These are phyloP conservation scores for Dipus sagitta DNA, from an alignment of 2,797 vertebrate genomes.

Conservation along the genomic window DNA sequence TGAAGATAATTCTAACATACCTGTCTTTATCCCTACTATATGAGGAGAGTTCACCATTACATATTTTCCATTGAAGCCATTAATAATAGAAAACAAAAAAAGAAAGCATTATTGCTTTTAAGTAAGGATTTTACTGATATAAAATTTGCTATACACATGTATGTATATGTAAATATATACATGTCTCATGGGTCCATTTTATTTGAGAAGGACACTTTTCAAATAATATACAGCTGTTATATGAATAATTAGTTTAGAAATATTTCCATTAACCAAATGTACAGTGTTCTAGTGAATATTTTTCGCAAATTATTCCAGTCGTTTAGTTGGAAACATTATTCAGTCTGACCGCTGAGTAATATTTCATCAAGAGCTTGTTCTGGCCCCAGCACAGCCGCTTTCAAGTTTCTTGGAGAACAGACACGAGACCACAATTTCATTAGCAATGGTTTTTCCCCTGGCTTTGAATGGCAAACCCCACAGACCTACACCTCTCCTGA, in stretches of 20 bases:
- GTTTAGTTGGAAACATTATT: constrained; percentile 18
- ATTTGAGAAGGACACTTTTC: constrained; percentile 37
- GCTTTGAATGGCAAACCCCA: background rate
- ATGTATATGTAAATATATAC: background rate
- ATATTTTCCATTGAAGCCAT: constrained; percentile 14
- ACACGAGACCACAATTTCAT: background rate
- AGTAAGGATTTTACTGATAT: constrained; percentile 11
- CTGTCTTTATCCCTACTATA: background rate
- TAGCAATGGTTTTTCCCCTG: background rate
- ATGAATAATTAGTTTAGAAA: constrained; percentile 3
- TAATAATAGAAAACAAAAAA: constrained; percentile 35
- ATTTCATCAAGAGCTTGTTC: background rate
- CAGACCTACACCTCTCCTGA: background rate
- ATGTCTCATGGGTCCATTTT: background rate
- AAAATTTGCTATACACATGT: background rate
- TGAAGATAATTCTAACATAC: constrained; percentile 1
- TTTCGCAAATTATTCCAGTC: constrained; percentile 47
- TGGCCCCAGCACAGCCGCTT: background rate
- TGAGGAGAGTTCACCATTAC: constrained; percentile 5
- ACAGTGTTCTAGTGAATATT: background rate
- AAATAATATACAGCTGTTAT: constrained; percentile 23
- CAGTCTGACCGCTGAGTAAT: background rate
- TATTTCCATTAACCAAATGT: background rate
- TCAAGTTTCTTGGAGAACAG: background rate
- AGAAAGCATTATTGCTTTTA: background rate